Base-by-base conservation (phyloP, 2,113 vertebrate genomes). In the Bubo bubo region DNA sequence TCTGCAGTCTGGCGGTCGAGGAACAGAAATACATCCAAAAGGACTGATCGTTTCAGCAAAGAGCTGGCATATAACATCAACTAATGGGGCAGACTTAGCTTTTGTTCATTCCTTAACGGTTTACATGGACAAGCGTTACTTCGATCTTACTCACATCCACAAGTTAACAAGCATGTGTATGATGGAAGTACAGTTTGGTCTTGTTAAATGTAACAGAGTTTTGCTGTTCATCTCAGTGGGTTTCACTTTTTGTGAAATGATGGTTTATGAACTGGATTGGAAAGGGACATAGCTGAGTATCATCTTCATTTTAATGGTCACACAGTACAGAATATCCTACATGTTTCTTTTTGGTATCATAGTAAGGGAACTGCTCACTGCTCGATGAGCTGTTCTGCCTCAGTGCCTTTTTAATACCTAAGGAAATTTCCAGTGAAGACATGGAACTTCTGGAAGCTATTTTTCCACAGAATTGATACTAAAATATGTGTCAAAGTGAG, bases 1-100 rank as follows among this genome's bases (percentile, higher is more conserved):
- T 63, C 30, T 77, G 53, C 52, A 34, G 20, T 39, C 71, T 59
- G 70, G 62, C 49, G 64, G 37, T n/a, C 0, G 0, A 86, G 43
- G 62, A 90, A 49, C 19, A 87, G 85, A 92, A 83, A 92, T n/a
- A 35, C 50, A 56, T 60, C 27, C 47, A 60, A 67, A 93, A 79
- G 55, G 32, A 70, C 66, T 21, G 41, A 86, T 35, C 4, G 3
- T 56, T 88, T 74, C 56, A 47, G 75, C 43, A 64, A 70, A 86
- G 56, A 86, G 39, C n/a, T 86, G 66, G 28, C 50, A 52, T 30
- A 7, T 55, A 50, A 56, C 30, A 45, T 59, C 49, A 70, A 26
- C 55, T 64, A 85, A 73, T 35, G 14, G 56, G 50, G 45, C 23
- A 88, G 60, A 66, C 55, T 47, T 45, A 59, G 59, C 64, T 79